Conservation (phyloP, 2,113 vertebrate species). For the Stictonetta naevosa region DNA sequence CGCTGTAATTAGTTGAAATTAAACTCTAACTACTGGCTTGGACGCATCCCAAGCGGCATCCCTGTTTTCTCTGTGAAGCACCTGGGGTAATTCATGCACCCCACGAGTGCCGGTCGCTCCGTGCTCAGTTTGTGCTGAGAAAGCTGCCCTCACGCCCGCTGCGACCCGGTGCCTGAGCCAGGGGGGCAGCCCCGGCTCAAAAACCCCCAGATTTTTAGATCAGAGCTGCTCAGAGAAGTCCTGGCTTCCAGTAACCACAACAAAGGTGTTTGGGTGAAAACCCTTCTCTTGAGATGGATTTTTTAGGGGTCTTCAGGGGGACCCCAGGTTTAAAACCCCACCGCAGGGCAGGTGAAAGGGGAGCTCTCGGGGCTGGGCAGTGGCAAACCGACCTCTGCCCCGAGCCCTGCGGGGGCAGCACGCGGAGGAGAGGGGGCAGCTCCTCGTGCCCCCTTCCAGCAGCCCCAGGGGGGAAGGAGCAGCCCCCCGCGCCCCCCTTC, state of each 20-base stretch:
- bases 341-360: not conserved
- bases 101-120: not conserved
- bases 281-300: rapidly evolving
- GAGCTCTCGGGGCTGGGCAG: not conserved
- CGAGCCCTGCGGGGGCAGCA: rapidly evolving
- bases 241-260: rapidly evolving
- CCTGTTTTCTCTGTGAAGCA: not conserved
- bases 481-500: rapidly evolving
- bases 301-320: not conserved
- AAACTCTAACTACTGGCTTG: not conserved
- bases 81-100: not conserved
- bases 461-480: not conserved
- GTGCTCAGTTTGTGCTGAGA: not conserved
- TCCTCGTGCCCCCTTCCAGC: rapidly evolving
- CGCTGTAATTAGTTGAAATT: not conserved
- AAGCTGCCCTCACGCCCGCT: rapidly evolving
- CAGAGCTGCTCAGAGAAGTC: not conserved
- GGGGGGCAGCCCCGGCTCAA: not conserved
- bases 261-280: not conserved
- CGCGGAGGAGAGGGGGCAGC: too few relatives aligned
- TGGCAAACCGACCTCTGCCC: not conserved
- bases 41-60: not conserved
- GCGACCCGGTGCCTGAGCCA: not conserved
- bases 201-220: not conserved
- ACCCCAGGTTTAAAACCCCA: not conserved